Percentiles rank a stretch among this genome's conserved stretches.
Conservation (phyloP, 2,888 invertebrate species). For the Odontothrips loti region DNA sequence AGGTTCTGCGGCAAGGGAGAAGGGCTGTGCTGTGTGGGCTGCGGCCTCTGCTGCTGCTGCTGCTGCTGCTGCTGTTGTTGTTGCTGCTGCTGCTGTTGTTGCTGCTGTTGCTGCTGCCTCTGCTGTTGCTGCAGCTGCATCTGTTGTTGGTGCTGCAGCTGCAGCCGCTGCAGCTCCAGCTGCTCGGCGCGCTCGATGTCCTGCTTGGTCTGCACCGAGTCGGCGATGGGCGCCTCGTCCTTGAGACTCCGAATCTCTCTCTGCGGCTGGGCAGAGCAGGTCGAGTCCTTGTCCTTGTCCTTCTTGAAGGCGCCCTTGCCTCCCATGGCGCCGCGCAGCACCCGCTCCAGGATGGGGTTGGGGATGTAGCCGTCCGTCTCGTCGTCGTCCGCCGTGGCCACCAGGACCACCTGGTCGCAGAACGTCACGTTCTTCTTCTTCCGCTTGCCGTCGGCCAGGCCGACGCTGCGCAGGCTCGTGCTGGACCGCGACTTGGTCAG, state of each 20-base stretch:
- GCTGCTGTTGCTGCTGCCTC: conserved; percentile 41
- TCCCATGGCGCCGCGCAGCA: conserved; percentile 69
- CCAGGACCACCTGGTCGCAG: conserved; percentile 88
- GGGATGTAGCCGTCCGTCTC: conserved; percentile 87
- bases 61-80: conserved; percentile 39
- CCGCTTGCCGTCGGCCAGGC: conserved; percentile 39
- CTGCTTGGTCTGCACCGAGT: conserved; percentile 29
- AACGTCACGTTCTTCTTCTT: conserved; percentile 94
- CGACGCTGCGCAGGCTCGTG: neutral
- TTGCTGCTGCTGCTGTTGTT: conserved; percentile 40
- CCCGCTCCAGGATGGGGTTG: conserved; percentile 83
- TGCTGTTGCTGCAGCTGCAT: conserved; percentile 39
- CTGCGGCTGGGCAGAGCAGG: conserved; percentile 45
- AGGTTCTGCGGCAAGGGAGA: conserved; percentile 27
- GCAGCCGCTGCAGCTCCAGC: conserved; percentile 40
- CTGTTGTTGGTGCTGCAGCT: conserved; percentile 41
- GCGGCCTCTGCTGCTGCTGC: conserved; percentile 36
- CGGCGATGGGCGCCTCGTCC: conserved; percentile 44
- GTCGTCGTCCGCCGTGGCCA: conserved; percentile 88
- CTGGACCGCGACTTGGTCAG: conserved; percentile 21
- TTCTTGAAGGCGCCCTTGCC: neutral
- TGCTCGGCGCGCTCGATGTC: conserved; percentile 41
- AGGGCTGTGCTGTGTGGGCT: conserved; percentile 31
- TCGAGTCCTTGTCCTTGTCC: conserved; percentile 56
- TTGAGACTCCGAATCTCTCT: conserved; percentile 51